These are phyloP conservation scores for Chloebia gouldiae DNA, from an alignment of 2,113 vertebrate species.

Conservation along the genomic window DNA sequence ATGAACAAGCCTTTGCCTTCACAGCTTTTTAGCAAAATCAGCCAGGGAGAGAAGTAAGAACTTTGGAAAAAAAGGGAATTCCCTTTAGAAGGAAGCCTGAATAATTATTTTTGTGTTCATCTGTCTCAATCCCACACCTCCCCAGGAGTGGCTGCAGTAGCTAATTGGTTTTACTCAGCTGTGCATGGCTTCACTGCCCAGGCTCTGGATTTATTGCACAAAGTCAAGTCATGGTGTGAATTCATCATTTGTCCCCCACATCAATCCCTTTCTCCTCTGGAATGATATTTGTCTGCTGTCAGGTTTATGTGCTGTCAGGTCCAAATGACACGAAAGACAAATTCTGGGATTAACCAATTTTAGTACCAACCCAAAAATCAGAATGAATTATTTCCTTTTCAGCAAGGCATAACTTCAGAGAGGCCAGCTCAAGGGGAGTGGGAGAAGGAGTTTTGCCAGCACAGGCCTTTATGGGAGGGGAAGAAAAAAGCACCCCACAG, in stretches of 20 bases:
- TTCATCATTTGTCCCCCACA: neutral
- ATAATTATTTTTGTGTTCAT: constrained; percentile 35
- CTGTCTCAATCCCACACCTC: constrained; percentile 36
- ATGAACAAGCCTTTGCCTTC: neutral
- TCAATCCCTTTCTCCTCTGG: neutral
- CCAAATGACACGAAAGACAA: neutral
- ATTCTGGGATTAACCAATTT: neutral
- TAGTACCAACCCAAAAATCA: neutral
- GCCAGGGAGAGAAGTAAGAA: neutral
- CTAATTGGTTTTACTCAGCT: constrained; percentile 40
- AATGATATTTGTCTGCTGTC: neutral
- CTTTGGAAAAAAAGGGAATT: neutral
- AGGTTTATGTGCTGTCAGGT: constrained; percentile 11
- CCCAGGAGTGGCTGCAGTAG: neutral
- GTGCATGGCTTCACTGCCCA: neutral
- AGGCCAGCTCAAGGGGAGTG: neutral
- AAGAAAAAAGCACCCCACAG: neutral
- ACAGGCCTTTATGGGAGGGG: neutral
- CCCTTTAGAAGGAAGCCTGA: constrained; percentile 1
- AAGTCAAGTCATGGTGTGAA: neutral
- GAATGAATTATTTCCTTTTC: neutral
- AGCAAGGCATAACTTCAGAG: neutral
- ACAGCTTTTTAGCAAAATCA: neutral
- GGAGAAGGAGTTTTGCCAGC: neutral
- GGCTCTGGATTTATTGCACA: constrained; percentile 19